Percentiles rank a stretch among this genome's conserved stretches.
These are phyloP conservation scores for Lordiphosa clarofinis DNA, from an alignment of 1,140 invertebrate genomes.

Conservation along the genomic window DNA sequence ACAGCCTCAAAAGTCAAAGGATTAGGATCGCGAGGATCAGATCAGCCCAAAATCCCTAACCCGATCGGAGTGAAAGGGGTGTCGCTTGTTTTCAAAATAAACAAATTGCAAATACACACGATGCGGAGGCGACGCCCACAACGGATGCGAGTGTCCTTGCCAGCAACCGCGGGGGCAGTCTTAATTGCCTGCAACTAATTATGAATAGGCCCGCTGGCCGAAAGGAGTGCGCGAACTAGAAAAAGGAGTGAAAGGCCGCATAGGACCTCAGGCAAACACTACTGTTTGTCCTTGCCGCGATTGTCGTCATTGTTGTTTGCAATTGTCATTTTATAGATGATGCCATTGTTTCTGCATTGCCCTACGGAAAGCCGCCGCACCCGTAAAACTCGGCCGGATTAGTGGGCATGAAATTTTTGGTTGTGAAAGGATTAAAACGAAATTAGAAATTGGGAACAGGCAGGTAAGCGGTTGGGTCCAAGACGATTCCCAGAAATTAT, in stretches of 20 bases:
- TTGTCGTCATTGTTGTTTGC: conserved; percentile 77
- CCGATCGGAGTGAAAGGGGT: conserved; percentile 54
- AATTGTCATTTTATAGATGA: conserved; percentile 77
- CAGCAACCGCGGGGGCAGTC: conserved; percentile 54
- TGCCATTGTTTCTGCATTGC: conserved; percentile 53
- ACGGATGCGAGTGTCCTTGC: conserved; percentile 42
- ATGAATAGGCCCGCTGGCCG: conserved; percentile 48
- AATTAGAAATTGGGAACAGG: conserved; percentile 40
- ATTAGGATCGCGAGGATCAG: conserved; percentile 35
- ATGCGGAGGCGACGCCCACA: conserved; percentile 26
- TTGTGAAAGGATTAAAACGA: conserved; percentile 64
- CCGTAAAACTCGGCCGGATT: conserved; percentile 75
- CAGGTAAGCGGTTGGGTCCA: too few species aligned
- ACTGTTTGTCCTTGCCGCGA: conserved; percentile 73
- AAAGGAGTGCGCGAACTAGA: conserved; percentile 9
- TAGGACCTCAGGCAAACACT: conserved; percentile 30
- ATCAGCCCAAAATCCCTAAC: conserved; percentile 29
- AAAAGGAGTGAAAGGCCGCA: conserved; percentile 46
- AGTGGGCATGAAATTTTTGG: conserved; percentile 60
- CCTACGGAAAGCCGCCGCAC: conserved; percentile 32
- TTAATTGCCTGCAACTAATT: conserved; percentile 77
- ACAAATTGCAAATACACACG: conserved; percentile 64
- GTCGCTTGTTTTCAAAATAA: conserved; percentile 76
- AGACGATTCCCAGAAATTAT: too few species aligned
- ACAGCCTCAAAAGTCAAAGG: conserved; percentile 56